Base-by-base conservation (phyloP, 1,140 invertebrate species). In the Stratiolaelaps scimitus region DNA sequence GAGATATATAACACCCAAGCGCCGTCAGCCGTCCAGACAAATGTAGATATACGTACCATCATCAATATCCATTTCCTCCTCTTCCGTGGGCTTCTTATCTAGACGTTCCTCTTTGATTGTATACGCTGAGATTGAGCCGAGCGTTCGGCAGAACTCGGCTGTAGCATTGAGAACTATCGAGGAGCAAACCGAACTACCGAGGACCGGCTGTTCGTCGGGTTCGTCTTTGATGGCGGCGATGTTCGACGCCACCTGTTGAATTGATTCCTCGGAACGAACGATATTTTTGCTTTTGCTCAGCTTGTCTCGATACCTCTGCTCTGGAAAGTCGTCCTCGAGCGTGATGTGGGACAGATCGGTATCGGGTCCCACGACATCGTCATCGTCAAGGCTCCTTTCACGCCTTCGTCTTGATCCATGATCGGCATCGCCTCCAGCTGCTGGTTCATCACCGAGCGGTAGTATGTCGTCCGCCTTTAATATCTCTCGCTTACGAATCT, bases 51-150 rank as follows among this genome's bases (percentile, higher is more conserved):
- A n/a, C 26, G 28, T 28, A 66, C 67, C 64, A 7, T 34, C 44
- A 20, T 60, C 53, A 10, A 60, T 34, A 1, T 43, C 34, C 34
- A 65, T 34, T 28, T 65, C 43, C 17, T 65, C 43, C 4, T 65
- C 43, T 29, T 30, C 60, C 17, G 2, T 43, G 17, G 20, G 29
- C 26, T 66, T 67, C 23, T 65, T 64, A 28, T 13, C 17, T 19
- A 43, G 7, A 34, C 43, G 48, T 65, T 64, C 40, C n/a, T 30
- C 28, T 53, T 34, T 43, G 29, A n/a, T 28, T 2, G 30, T 26
- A 76, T 91, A 90, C 0, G 88, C 94, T 43, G 92, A 91, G 72
- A 95, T 93, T 75, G 96, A 92, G 26, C 93, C 91, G 1, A 98
- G 78, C 44, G 90, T 92, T 69, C 93, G 82, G 75, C 93, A 97